These are phyloP conservation scores for Coenonympha glycerion DNA, from an alignment of 2,888 invertebrate genomes.

Conservation along the genomic window DNA sequence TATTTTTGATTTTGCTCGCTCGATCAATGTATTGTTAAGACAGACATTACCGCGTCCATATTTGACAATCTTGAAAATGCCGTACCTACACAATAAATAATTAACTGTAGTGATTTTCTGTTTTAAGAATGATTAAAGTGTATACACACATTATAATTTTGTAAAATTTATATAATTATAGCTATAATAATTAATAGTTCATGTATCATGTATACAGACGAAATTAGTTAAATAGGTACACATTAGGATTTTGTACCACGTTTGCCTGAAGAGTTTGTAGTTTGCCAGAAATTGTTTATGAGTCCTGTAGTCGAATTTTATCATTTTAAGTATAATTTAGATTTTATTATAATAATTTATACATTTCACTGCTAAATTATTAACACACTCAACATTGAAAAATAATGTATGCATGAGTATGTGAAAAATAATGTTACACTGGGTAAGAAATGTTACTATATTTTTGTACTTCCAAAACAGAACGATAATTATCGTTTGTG, in stretches of 20 bases:
- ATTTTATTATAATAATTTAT: background rate
- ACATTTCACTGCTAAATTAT: background rate
- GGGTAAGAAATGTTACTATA: slow-evolving; percentile 59
- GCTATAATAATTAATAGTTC: background rate
- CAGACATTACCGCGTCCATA: background rate
- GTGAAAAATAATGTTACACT: slow-evolving; percentile 6
- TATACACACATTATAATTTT: background rate
- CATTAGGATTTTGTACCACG: background rate
- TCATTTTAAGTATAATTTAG: background rate
- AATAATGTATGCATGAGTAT: background rate
- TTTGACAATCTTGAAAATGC: background rate
- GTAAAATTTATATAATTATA: background rate
- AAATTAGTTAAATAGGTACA: background rate
- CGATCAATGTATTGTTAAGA: background rate
- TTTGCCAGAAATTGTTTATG: background rate
- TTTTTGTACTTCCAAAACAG: slow-evolving; percentile 61
- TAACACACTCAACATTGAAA: background rate
- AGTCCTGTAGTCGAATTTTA: background rate
- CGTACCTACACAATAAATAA: background rate
- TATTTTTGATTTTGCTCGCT: slow-evolving; percentile 2
- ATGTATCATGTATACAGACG: background rate
- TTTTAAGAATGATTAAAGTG: background rate
- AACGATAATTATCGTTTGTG: slow-evolving; percentile 42
- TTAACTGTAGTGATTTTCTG: background rate
- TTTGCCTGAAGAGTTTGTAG: background rate